phyloP scores from a whole-genome alignment of 2,113 vertebrate genomes.

The Camelus dromedarius region DNA sequence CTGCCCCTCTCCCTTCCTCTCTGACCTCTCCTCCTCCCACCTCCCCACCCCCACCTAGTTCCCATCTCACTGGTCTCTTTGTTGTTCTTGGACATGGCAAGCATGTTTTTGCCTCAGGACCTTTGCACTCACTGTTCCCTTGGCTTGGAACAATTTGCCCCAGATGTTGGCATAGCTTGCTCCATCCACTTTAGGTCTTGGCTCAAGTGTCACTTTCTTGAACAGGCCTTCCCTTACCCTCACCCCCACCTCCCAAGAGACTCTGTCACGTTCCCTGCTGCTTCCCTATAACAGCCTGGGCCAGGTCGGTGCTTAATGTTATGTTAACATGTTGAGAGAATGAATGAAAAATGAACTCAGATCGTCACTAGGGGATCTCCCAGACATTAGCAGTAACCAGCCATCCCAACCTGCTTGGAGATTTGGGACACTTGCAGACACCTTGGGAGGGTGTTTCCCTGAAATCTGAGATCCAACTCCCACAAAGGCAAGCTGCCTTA shows the following conservation, averaged over 20 bases:
- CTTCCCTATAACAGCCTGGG: not conserved
- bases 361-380: not conserved
- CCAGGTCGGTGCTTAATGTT: not conserved
- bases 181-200: not conserved
- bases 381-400: not conserved
- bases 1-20: too few relatives aligned
- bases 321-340: not conserved
- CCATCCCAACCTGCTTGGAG: not conserved
- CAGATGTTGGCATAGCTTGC: not conserved
- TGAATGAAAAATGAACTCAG: not conserved
- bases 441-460: not conserved
- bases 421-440: not conserved
- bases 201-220: not conserved
- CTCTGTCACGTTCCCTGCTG: not conserved
- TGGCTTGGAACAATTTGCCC: not conserved
- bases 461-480: not conserved
- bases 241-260: not conserved
- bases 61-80: not conserved
- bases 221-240: not conserved
- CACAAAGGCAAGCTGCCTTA: not conserved
- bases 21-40: not conserved
- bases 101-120: not conserved
- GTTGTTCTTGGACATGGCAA: not conserved
- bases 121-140: not conserved
- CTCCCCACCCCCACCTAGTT: fast-evolving